Base-by-base conservation (phyloP, 2,888 invertebrate species). In the Tenthredo notha region DNA sequence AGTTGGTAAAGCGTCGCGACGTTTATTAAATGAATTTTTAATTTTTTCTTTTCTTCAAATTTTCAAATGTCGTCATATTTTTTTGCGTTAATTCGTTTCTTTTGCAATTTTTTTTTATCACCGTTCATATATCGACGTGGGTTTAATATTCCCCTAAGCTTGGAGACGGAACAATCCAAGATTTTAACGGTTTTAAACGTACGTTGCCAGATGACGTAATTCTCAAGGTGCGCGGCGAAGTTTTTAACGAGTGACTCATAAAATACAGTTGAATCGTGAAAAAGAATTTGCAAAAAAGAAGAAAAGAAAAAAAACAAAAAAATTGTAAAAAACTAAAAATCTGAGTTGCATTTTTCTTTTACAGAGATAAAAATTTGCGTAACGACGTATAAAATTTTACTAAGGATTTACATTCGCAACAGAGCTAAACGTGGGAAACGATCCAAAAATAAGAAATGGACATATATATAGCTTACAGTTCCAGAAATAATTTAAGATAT, bases 141-240 rank as follows among this genome's bases (percentile, higher is more conserved):
- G 70, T 70, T 29, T 7, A 9, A 37, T 37, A 37, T 37, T 18
- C 37, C 21, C 37, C 21, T 25, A 12, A 43, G 12, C 4, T 43
- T n/a, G 6, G 72, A 40, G 15, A 29, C 43, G 25, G 72, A 74
- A 21, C 40, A 74, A 74, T 74, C 21, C 40, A 21, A 40, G 43
- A 74, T 74, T 74, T 74, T 21, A 74, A 74, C 72, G 72, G 72
- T 74, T 74, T 74, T 74, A 21, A 74, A 74, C 67, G 67, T 33
- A 67, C 67, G 12, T 67, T 33, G 25, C 67, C 43, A 37, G 43
- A 74, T 74, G 72, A 74, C 72, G 40, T 74, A 43, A 74, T 21
- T n/a, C 40, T 25, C 40, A 43, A 74, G 72, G 72, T 74, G 40
- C 72, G 72, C 72, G 72, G 12, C 25, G 72, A 43, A n/a, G 72